phyloP scores from a whole-genome alignment of 2,797 vertebrate genomes.

The Lacerta agilis region DNA sequence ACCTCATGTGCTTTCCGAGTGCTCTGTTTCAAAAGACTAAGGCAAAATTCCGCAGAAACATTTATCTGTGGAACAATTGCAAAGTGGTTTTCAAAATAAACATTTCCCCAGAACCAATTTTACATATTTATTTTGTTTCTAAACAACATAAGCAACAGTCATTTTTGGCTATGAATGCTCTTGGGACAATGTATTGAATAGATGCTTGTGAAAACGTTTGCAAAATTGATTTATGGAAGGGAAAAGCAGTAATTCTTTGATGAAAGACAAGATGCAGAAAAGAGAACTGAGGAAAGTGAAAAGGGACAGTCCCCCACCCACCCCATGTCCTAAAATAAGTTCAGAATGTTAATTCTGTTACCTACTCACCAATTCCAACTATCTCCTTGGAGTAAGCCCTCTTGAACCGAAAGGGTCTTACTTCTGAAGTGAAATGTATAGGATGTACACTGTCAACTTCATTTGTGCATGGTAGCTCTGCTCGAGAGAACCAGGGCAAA shows the following conservation, averaged over 20 bases:
- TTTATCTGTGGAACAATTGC: slow-evolving; percentile 27
- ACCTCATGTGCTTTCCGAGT: not conserved
- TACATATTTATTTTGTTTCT: slow-evolving; percentile 8
- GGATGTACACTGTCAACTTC: not conserved
- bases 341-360: not conserved
- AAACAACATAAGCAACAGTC: not conserved
- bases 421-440: not conserved
- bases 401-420: not conserved
- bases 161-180: not conserved
- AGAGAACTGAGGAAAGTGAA: not conserved
- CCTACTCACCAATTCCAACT: too few relatives aligned
- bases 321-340: not conserved
- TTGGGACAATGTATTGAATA: not conserved
- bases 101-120: not conserved
- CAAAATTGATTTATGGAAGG: not conserved
- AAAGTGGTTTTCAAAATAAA: slow-evolving; percentile 30
- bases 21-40: slow-evolving; percentile 17
- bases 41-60: not conserved
- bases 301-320: not conserved
- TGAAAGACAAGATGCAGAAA: not conserved
- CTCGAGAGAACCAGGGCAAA: not conserved
- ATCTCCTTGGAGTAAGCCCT: not conserved
- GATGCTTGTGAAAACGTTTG: not conserved
- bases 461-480: not conserved
- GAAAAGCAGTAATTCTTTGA: not conserved